Conservation (phyloP, 2,113 vertebrate genomes). For the Xerus inauris region DNA sequence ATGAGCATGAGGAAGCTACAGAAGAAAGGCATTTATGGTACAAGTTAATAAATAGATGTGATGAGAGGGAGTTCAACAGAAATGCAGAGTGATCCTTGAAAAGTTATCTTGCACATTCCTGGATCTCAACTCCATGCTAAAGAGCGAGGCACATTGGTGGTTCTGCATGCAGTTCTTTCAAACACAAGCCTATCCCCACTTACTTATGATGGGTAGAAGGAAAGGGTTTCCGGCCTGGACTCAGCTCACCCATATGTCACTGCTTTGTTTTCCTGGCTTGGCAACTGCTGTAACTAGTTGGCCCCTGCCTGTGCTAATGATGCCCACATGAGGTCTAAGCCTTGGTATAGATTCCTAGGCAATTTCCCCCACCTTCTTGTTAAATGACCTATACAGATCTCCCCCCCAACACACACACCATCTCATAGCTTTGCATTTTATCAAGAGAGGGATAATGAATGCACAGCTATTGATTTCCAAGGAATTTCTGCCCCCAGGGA, state of each 20-base stretch:
- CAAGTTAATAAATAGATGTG: background rate
- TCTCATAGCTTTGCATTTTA: slow-evolving; percentile 75
- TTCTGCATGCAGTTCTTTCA: background rate
- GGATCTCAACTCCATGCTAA: background rate
- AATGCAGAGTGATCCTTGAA: background rate
- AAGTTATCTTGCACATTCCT: background rate
- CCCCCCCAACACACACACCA: background rate
- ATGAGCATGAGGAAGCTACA: background rate
- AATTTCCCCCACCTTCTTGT: background rate
- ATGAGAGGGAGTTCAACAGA: background rate
- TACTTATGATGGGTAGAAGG: background rate
- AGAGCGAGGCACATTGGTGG: background rate
- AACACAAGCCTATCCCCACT: background rate
- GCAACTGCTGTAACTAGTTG: slow-evolving; percentile 46
- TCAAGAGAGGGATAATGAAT: slow-evolving; percentile 76
- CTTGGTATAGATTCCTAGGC: slow-evolving; percentile 60
- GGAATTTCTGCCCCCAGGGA: slow-evolving; percentile 77
- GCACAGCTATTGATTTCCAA: slow-evolving; percentile 80
- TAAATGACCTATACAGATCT: slow-evolving; percentile 60
- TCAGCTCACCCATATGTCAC: slow-evolving; percentile 13
- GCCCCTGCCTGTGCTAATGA: slow-evolving; percentile 39
- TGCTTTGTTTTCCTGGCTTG: slow-evolving; percentile 53
- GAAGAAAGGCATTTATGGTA: background rate
- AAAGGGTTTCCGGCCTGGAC: background rate
- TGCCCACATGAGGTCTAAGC: slow-evolving; percentile 53